Percentiles rank a stretch among this genome's conserved stretches.
These are phyloP conservation scores for Rhogogaster chlorosoma DNA, from an alignment of 2,888 invertebrate genomes.

Conservation along the genomic window DNA sequence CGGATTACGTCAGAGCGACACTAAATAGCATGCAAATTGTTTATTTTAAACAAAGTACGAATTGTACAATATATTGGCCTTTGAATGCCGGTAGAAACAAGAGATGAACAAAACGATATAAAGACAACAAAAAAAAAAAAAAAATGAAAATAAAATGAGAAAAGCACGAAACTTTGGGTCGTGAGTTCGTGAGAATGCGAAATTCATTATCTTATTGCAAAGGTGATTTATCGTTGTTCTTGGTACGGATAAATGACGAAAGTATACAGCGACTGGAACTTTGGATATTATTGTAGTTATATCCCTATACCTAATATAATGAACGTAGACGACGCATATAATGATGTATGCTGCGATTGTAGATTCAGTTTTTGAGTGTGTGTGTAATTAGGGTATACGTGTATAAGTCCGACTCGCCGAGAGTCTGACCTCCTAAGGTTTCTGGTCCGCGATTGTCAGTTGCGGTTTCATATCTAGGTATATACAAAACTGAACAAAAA, in stretches of 20 bases:
- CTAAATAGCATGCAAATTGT: conserved; percentile 1
- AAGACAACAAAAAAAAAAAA: background rate
- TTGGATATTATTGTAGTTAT: background rate
- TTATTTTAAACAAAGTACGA: background rate
- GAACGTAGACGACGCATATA: background rate
- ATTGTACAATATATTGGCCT: background rate
- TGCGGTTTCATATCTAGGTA: conserved; percentile 14
- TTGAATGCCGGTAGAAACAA: background rate
- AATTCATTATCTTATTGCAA: background rate
- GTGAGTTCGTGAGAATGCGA: background rate
- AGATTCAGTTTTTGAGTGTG: background rate
- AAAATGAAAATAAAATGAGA: too few relatives aligned
- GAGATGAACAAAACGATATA: background rate
- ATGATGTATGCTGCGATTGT: background rate
- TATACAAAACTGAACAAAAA: background rate
- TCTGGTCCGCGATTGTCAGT: conserved; percentile 31
- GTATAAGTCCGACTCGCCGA: background rate
- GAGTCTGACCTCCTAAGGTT: conserved; percentile 30
- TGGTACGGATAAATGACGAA: background rate
- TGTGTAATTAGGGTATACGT: background rate
- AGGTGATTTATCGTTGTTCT: background rate
- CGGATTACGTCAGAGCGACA: background rate
- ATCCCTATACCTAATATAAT: too few relatives aligned
- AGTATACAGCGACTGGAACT: background rate
- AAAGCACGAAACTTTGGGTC: background rate